These are phyloP conservation scores for Amphimedon queenslandica DNA, from an alignment of 37 sponge, comb jelly and placozoan genomes.

Conservation along the genomic window DNA sequence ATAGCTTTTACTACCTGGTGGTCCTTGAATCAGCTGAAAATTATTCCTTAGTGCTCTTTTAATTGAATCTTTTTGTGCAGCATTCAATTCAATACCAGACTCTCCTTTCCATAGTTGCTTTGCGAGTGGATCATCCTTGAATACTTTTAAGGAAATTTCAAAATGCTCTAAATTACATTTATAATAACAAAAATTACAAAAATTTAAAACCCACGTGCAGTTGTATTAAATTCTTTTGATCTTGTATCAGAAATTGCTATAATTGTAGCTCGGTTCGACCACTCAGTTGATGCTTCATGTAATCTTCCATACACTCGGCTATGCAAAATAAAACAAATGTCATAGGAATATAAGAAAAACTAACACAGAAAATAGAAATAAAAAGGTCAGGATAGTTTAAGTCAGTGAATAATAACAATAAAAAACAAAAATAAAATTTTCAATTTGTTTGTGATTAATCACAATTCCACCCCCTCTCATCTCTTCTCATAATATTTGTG, in stretches of 20 bases:
- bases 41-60: neutral
- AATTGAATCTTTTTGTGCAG: slow-evolving; percentile 9
- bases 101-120: slow-evolving; percentile 9
- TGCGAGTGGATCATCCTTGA: neutral
- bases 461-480: no score
- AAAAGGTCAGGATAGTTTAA: no score
- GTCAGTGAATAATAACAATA: no score
- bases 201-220: neutral
- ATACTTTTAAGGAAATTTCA: neutral
- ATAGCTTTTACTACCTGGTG: slow-evolving; percentile 27
- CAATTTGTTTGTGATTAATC: no score
- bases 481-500: no score
- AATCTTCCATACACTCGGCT: slow-evolving; percentile 2
- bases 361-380: no score
- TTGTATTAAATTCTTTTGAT: neutral
- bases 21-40: slow-evolving; percentile 46
- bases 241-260: neutral
- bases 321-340: neutral
- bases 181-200: neutral
- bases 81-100: slow-evolving; percentile 3
- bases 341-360: no score
- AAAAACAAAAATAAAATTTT: no score
- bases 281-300: neutral
- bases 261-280: neutral
- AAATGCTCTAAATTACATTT: neutral